These are phyloP conservation scores for Spermophilus dauricus DNA, from an alignment of 2,113 vertebrate genomes.

Conservation along the genomic window DNA sequence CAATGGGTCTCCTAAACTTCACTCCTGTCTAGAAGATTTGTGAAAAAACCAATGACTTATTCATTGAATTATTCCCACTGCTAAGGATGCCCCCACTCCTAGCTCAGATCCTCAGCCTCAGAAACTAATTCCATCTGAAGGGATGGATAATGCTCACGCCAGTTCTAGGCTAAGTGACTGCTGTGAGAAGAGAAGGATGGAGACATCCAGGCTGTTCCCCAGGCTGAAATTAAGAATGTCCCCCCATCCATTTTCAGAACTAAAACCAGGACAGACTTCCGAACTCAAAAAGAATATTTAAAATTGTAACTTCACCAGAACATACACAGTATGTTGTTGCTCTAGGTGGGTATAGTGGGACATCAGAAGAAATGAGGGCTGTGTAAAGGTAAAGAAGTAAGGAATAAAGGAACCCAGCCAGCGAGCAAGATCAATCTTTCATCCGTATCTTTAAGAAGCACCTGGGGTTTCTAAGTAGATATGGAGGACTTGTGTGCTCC, in stretches of 20 bases:
- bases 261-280: not conserved
- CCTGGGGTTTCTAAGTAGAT: not conserved
- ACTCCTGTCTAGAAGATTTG: not conserved
- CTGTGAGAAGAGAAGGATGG: not conserved
- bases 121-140: not conserved
- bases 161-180: not conserved
- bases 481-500: not conserved
- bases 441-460: not conserved
- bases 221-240: not conserved
- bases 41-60: not conserved
- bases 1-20: not conserved
- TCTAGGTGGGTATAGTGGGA: not conserved
- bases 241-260: not conserved
- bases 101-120: not conserved
- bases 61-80: not conserved
- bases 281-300: not conserved
- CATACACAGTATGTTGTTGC: not conserved
- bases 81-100: not conserved
- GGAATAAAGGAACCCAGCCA: not conserved
- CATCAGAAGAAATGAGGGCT: not conserved
- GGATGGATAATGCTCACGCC: not conserved
- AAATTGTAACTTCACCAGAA: not conserved
- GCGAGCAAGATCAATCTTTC: not conserved
- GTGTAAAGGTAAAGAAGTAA: not conserved
- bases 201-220: not conserved